Evolutionary conservation across 92 coral and sea anemone species (phyloP), one percentile per base, ranked within the genome.

Genomic region (Paragorgia papillata): DNA sequence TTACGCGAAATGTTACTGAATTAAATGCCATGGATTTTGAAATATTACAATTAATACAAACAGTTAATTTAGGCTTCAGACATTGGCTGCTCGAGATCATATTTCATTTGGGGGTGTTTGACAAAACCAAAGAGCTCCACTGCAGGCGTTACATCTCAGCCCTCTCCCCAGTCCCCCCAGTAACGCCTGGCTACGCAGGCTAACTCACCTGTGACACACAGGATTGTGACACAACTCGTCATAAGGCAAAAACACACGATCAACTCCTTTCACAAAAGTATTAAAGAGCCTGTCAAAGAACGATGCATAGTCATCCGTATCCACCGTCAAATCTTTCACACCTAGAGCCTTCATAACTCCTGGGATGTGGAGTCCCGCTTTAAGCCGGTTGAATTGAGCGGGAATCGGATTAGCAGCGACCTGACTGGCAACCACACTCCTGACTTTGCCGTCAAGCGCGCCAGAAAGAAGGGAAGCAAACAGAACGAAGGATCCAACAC

Each of bases 361-460:
- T 9, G 83, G 83, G 26, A 83, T 51, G 67, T 58, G 73, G 14
- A 83, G 44, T 2, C 83, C 82, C 10, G 83, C 67, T 51, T 76
- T 76, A n/a, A 66, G 33, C 69, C 66, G 46, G 40, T 57, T 76
- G 60, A 56, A 53, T 21, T 29, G 1, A 25, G 74, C 19, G 13
- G 86, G 68, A 3, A 74, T 74, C 7, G 75, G 63, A 44, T 59
- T 76, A 25, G 77, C 82, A 22, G 83, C 78, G 35, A 76, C 83
- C 19, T 83, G 87, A 54, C 87, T 83, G 30, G 87, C 66, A 51
- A 83, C 87, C 26, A 83, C 41, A 58, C 75, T 76, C 20, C 87
- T 44, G 17, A 83, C 83, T 46, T 83, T 83, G 48, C 83, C 83
- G 9, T 76, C 78, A 30, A 83, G 79, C 10, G 83, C 87, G 19